Base-by-base conservation (phyloP, 2,797 vertebrate species). In the Denticeps clupeoides region DNA sequence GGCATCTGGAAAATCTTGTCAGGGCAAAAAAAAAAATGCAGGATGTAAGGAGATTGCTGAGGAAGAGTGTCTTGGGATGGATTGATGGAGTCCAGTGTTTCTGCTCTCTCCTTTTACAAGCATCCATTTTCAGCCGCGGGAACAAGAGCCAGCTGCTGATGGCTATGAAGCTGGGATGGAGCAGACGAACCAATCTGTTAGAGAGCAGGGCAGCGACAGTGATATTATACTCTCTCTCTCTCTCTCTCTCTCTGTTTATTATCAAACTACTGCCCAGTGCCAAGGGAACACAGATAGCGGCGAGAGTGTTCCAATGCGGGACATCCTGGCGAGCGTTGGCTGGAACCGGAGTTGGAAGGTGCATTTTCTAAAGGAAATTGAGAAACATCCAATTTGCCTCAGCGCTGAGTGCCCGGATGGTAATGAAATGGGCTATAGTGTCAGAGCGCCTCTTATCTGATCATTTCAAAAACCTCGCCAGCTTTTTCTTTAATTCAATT, bases 121-220 rank as follows among this genome's bases (percentile, higher is more conserved):
- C n/a, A n/a, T n/a, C n/a, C n/a, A n/a, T 51, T 42, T 49, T 59
- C 55, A 21, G 59, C 61, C 58, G 61, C 26, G 41, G 33, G 45
- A 7, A 53, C 53, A 62, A 50, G 28, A 55, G 64, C 55, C 63
- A 62, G 63, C 58, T 72, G 60, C 60, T 78, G 61, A 65, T 69
- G 48, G 55, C 45, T 58, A 68, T 27, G 45, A 58, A 66, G 45
- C 41, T 41, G 51, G 65, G 62, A 62, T 54, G 60, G 71, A 65
- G 45, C 54, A 52, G 60, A 68, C 51, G 51, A 51, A 68, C 62
- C 63, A 75, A 29, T 63, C 49, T 54, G 58, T 43, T 62, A 44
- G 41, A 37, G 47, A 57, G 47, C 63, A 27, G 49, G 58, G 48
- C 31, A 44, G 45, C 59, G 46, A 55, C 53, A 47, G 50, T 32